Evolutionary conservation across 1,140 invertebrate genomes (phyloP).

Genomic region (Cyrtorhinus lividipennis): DNA sequence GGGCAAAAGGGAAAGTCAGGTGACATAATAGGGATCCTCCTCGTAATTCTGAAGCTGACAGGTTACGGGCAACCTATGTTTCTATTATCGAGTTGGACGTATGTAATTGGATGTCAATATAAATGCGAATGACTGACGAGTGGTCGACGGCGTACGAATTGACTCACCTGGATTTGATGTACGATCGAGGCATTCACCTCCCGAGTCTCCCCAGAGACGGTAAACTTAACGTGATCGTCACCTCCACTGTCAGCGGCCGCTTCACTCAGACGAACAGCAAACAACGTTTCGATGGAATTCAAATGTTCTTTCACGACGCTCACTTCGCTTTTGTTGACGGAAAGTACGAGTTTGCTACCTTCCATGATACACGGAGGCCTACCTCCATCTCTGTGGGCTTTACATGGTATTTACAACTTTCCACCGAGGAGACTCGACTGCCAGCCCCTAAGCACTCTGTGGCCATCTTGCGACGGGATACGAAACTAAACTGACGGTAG

Average conservation of each 20-base stretch:
- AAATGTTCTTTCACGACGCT: slow-evolving; percentile 1
- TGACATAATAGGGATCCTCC: not conserved
- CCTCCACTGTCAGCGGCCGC: not conserved
- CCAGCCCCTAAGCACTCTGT: slow-evolving; percentile 1
- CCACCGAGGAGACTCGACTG: not conserved
- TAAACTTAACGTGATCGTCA: not conserved
- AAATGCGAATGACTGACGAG: no score
- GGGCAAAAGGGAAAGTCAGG: not conserved
- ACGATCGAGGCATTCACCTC: not conserved
- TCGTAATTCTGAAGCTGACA: no score
- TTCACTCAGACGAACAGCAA: slow-evolving; percentile 16
- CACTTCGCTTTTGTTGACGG: slow-evolving; percentile 13
- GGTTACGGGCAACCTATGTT: not conserved
- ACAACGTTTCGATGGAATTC: slow-evolving; percentile 10
- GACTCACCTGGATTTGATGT: not conserved
- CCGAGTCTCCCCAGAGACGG: not conserved
- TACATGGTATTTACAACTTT: slow-evolving; percentile 17
- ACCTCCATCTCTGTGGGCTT: slow-evolving; percentile 13
- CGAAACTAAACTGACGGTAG: not conserved
- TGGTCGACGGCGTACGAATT: no score
- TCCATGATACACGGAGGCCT: slow-evolving; percentile 15
- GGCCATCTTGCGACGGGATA: slow-evolving; percentile 5
- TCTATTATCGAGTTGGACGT: not conserved
- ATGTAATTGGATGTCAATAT: no score
- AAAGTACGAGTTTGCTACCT: slow-evolving; percentile 8